Conservation (phyloP, 2,888 invertebrate genomes). For the Strigamia crassipes region DNA sequence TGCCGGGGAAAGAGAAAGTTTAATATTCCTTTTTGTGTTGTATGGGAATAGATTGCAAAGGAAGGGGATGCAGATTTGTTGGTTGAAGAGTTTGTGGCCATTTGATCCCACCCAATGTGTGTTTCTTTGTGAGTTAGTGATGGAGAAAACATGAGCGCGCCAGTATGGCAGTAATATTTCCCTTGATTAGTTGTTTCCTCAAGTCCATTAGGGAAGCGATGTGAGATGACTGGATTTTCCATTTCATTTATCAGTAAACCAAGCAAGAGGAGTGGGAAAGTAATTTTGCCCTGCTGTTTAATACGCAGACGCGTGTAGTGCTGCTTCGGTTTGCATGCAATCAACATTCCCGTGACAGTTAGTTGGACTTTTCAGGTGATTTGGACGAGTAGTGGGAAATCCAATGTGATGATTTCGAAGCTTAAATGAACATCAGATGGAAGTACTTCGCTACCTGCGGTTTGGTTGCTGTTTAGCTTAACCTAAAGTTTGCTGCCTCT, state of each 20-base stretch:
- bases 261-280: constrained; percentile 33
- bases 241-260: constrained; percentile 37
- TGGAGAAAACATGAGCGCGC: constrained; percentile 11
- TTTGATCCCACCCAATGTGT: neutral
- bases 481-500: neutral
- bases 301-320: neutral
- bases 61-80: neutral
- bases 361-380: constrained; percentile 28
- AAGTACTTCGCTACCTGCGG: constrained; percentile 22
- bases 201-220: constrained; percentile 35
- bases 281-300: neutral
- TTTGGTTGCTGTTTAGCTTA: constrained; percentile 20
- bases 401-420: constrained; percentile 27
- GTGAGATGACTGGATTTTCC: constrained; percentile 42
- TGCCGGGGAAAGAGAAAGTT: too few relatives aligned
- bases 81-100: neutral
- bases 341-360: constrained; percentile 42
- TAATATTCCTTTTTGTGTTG: neutral
- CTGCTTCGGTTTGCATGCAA: constrained; percentile 24
- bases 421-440: constrained; percentile 27
- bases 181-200: constrained; percentile 39
- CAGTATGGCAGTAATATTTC: constrained; percentile 18
- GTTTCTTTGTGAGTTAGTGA: constrained; percentile 14
- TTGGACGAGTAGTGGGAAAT: constrained; percentile 21
- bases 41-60: neutral